phyloP scores from a whole-genome alignment of 2,113 vertebrate genomes.

The Misgurnus mizolepis region DNA sequence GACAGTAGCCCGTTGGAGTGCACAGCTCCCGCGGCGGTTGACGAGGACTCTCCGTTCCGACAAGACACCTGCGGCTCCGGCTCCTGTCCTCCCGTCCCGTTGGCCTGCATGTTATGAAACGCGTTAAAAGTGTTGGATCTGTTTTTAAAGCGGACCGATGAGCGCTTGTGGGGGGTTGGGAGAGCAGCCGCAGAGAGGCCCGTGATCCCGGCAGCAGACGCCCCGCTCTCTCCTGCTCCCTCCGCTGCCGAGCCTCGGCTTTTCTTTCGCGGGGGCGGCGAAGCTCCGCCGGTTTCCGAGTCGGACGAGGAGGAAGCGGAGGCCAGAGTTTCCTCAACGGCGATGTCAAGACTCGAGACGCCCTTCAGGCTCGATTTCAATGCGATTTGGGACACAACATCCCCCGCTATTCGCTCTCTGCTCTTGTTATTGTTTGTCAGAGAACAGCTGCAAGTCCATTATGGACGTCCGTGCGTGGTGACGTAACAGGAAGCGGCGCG shows the following conservation, averaged over 20 bases:
- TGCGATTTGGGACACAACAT: slow-evolving; percentile 3
- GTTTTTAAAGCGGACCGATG: slow-evolving; percentile 36
- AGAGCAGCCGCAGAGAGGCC: slow-evolving; percentile 76
- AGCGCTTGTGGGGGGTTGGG: slow-evolving; percentile 47
- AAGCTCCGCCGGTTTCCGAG: slow-evolving; percentile 80
- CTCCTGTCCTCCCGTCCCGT: slow-evolving; percentile 81
- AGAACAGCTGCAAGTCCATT: slow-evolving; percentile 77
- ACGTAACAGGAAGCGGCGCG: slow-evolving; percentile 84
- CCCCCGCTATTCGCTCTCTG: slow-evolving; percentile 48
- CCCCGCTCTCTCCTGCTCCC: slow-evolving; percentile 83
- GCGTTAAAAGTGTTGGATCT: slow-evolving; percentile 51
- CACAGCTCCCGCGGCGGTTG: slow-evolving; percentile 75
- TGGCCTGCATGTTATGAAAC: slow-evolving; percentile 85
- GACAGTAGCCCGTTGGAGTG: slow-evolving; percentile 87
- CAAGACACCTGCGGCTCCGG: slow-evolving; percentile 79
- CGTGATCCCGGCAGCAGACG: slow-evolving; percentile 81
- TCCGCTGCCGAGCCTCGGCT: slow-evolving; percentile 81
- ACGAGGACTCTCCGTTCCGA: slow-evolving; percentile 83
- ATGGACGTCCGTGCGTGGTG: slow-evolving; percentile 76
- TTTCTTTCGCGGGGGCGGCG: slow-evolving; percentile 83
- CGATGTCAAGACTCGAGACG: slow-evolving; percentile 74
- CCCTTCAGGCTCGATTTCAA: slow-evolving; percentile 56
- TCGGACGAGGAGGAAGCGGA: slow-evolving; percentile 80
- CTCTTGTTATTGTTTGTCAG: slow-evolving; percentile 79
- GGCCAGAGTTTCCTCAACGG: slow-evolving; percentile 78